Conservation (phyloP, 1,140 invertebrate species). For the Platorchestia sp. region DNA sequence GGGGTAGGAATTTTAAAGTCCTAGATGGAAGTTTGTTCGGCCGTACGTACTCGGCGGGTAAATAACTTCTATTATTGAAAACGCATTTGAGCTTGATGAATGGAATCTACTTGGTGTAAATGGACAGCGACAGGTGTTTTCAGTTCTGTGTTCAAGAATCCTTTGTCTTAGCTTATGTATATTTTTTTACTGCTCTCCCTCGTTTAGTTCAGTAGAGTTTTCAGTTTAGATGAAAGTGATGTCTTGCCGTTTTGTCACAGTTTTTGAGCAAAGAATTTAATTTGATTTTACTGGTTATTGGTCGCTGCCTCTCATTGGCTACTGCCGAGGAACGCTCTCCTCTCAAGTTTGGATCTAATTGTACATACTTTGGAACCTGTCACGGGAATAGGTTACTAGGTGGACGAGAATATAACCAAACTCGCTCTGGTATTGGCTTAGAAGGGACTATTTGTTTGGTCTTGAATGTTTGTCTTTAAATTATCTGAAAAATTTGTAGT, state of each 20-base stretch:
- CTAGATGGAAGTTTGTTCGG: background rate
- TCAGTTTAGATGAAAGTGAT: background rate
- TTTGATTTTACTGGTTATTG: background rate
- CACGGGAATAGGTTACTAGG: background rate
- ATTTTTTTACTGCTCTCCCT: background rate
- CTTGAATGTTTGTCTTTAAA: background rate
- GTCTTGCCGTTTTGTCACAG: background rate
- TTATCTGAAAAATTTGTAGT: background rate
- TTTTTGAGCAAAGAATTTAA: background rate
- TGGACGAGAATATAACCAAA: background rate
- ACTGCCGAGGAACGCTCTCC: background rate
- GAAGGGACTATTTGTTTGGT: background rate
- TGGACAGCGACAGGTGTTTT: background rate
- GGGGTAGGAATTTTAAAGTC: background rate
- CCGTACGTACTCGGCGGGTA: background rate
- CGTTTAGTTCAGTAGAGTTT: background rate
- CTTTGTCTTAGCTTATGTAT: background rate
- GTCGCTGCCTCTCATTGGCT: background rate
- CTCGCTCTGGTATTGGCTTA: background rate
- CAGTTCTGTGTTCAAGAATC: background rate
- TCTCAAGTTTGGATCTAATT: background rate
- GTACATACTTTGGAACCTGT: background rate
- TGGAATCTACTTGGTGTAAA: background rate
- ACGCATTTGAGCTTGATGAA: background rate
- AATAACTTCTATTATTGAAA: background rate